A percentile compares a stretch with the other conserved stretches of the same genome.
Conservation (phyloP, 2,797 vertebrate species). For the Cossypha dichroa region DNA sequence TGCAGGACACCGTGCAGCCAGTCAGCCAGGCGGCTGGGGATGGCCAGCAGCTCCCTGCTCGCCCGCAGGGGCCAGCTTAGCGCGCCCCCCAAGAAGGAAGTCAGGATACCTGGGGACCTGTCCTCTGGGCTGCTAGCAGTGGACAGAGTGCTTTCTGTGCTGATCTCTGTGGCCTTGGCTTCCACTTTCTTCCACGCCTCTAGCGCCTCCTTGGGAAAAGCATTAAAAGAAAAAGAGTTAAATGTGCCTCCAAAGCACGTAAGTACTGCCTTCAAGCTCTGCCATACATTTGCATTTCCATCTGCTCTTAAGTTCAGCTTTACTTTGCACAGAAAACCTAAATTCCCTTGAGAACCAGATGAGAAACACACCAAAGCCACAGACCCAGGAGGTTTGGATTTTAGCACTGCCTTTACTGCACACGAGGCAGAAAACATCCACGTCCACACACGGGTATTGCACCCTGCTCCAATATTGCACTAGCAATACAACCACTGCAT, state of each 20-base stretch:
- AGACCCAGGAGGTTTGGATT: neutral
- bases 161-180: conserved; percentile 34
- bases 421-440: neutral
- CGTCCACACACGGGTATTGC: fast-evolving
- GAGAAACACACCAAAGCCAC: neutral
- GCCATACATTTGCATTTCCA: neutral
- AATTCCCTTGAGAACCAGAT: neutral
- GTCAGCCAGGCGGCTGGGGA: conserved; percentile 82
- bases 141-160: conserved; percentile 69
- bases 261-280: neutral
- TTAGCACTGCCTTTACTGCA: neutral
- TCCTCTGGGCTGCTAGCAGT: conserved; percentile 71
- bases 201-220: conserved; percentile 70
- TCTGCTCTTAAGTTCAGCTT: neutral
- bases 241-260: fast-evolving
- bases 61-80: conserved; percentile 88
- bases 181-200: conserved; percentile 67
- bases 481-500: neutral
- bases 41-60: conserved; percentile 82
- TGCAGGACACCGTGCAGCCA: conserved; percentile 79
- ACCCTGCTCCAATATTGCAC: neutral
- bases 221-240: neutral
- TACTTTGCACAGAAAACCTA: neutral
- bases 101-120: conserved; percentile 91
- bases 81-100: conserved; percentile 83